Evolutionary conservation across 64 coral and sea anemone species (phyloP).

Genomic region (Montipora cactus): DNA sequence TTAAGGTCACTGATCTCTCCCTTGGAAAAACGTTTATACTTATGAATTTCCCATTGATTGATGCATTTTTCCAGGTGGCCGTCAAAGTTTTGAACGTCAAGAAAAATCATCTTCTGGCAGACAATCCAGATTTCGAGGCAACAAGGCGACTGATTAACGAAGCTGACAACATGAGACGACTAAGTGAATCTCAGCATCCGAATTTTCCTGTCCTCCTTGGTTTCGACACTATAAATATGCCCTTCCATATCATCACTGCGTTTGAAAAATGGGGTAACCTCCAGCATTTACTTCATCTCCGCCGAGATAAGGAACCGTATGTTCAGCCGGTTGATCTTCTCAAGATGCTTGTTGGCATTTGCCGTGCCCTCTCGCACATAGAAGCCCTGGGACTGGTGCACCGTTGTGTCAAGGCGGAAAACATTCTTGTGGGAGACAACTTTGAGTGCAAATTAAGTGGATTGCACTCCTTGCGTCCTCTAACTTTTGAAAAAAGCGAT

Average conservation of each 20-base stretch:
- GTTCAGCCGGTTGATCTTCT: conserved; percentile 8
- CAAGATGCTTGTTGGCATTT: conserved; percentile 37
- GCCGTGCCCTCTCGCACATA: conserved; percentile 42
- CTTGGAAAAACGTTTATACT: too few relatives aligned
- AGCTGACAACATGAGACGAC: neutral
- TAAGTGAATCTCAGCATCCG: conserved; percentile 21
- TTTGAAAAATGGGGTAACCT: conserved; percentile 27
- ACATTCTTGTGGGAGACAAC: conserved; percentile 49
- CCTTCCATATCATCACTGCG: conserved; percentile 60
- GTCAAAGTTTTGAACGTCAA: conserved; percentile 4
- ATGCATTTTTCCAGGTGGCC: neutral
- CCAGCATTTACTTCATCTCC: conserved; percentile 37
- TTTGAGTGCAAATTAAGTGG: conserved; percentile 59
- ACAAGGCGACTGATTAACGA: conserved; percentile 22
- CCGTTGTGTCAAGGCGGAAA: conserved; percentile 64
- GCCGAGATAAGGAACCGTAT: neutral
- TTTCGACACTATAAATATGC: conserved; percentile 26
- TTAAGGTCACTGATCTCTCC: too few relatives aligned
- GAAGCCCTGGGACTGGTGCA: conserved; percentile 46
- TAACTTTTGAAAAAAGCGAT: neutral
- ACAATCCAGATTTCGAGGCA: neutral
- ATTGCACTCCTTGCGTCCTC: conserved; percentile 19
- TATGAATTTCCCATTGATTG: too few relatives aligned
- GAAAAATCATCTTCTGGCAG: conserved; percentile 8
- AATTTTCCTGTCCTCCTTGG: conserved; percentile 49